A percentile compares a stretch with the other conserved stretches of the same genome.
These are phyloP conservation scores for Sebastolobus alascanus DNA, from an alignment of 2,797 vertebrate species.

Conservation along the genomic window DNA sequence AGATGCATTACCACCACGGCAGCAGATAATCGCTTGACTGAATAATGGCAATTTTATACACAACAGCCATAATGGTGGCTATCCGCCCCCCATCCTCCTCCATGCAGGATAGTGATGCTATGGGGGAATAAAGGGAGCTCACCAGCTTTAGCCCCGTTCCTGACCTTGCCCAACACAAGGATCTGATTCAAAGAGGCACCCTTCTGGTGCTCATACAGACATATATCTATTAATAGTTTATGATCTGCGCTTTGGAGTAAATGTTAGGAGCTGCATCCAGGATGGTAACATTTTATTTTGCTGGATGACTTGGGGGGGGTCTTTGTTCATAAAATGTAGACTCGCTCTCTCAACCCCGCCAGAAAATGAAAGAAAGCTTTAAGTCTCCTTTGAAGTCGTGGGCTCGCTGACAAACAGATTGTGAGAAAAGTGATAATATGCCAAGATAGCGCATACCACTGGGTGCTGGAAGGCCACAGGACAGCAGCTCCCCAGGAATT, in stretches of 20 bases:
- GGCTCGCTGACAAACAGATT: constrained; percentile 74
- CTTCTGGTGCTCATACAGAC: constrained; percentile 69
- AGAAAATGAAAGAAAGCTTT: constrained; percentile 72
- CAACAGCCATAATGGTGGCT: constrained; percentile 74
- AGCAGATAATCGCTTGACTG: constrained; percentile 78
- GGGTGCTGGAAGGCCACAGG: constrained; percentile 65
- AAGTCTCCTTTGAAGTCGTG: constrained; percentile 73
- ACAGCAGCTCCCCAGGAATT: constrained; percentile 69
- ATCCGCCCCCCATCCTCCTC: constrained; percentile 43
- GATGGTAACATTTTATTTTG: constrained; percentile 79
- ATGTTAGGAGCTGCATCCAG: constrained; percentile 78
- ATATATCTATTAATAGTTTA: constrained; percentile 85
- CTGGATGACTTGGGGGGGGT: constrained; percentile 67
- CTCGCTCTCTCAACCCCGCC: constrained; percentile 54
- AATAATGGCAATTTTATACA: constrained; percentile 83
- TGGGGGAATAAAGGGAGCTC: constrained; percentile 61
- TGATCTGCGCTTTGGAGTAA: constrained; percentile 81
- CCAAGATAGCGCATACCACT: constrained; percentile 60
- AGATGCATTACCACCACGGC: constrained; percentile 73
- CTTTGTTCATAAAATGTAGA: constrained; percentile 77
- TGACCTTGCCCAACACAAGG: constrained; percentile 63
- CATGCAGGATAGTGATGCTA: constrained; percentile 50
- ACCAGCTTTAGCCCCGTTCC: constrained; percentile 48
- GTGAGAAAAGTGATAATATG: constrained; percentile 66
- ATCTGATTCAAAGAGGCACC: constrained; percentile 75